Base-by-base conservation (phyloP, 2,888 invertebrate genomes). In the Limenitis camilla region DNA sequence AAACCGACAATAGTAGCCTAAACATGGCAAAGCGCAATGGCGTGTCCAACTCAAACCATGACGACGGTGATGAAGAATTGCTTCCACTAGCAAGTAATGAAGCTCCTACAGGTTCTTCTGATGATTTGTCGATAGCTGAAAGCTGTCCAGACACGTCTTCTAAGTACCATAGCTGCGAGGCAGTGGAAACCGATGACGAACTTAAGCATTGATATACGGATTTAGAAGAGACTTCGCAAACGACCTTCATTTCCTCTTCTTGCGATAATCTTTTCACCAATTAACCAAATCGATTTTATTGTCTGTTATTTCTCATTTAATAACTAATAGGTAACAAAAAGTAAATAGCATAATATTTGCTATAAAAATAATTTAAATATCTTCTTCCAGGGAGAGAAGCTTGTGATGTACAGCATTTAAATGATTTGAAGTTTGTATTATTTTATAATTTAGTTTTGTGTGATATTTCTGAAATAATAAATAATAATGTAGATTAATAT, bases 151-250 rank as follows among this genome's bases (percentile, higher is more conserved):
- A 93, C 64, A 92, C 92, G 0, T 92, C 92, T 52, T 93, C 92
- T 35, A 93, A 93, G 67, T 93, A 92, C 70, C 93, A 93, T 69
- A 93, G 93, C 69, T 93, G 93, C 64, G 93, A 93, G 76, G 89
- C 92, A 9, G 92, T 92, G 0, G 92, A 93, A 61, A 90, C 89
- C 53, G 89, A 90, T 60, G 89, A 88, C 52, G 88, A 88, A 61
- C 63, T 87, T 5, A 69, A 74, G 52, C 82, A 85, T 68, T 85
- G 70, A 58, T 11, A 52, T 27, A 49, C 9, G 19, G n/a, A 44
- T 10, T 5, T 46, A n/a, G 41, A 40, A 30, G 6, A 47, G 10
- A 35, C 47, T 35, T 40, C 51, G 19, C 43, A 35, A 6, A 32
- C 32, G 29, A 10, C 30, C 8, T 30, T 36, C 7, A 54, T 33